Evolutionary conservation across 1,140 invertebrate species (phyloP), one percentile per base, ranked within the genome.

Genomic region (Aphidius ervi): DNA sequence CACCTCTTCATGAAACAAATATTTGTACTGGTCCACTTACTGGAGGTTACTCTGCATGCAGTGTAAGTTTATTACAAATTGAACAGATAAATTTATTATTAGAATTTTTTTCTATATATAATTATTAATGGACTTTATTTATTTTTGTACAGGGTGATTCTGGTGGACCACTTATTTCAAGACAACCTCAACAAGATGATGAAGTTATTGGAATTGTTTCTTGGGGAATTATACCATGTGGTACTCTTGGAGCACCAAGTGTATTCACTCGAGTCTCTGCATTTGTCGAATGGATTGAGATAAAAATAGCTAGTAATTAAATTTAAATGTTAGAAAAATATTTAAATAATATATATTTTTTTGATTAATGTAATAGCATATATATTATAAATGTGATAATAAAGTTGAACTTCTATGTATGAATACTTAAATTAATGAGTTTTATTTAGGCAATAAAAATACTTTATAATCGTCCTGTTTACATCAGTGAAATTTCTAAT

Each of bases 171-270:
- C 67, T 88, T 23, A 80, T 85, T 40, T 72, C 83, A 46, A 53
- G 42, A 5, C 58, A 63, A 4, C 49, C 62, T n/a, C 56, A 65
- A 40, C n/a, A 41, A 6, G 42, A 16, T 45, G 31, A 64, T 0
- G 67, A 70, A 49, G 56, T 73, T 23, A 68, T 91, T 59, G 90
- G 90, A 23, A 74, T 91, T n/a, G 89, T 90, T 0, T 91, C 89
- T 3, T 92, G 88, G 87, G 89, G 89, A 9, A 75, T 85, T 41
- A 80, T 84, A 46, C 90, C 90, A 63, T 89, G 89, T 66, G 87
- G 87, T 4, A 65, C 73, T 23, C 74, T 71, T 65, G 83, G 84
- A 16, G 75, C 81, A 2, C 89, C 90, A 2, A 87, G 88, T 0
- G 84, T 92, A 0, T 92, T 87, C 70, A 87, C 88, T 0, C 83